Conservation (phyloP, 1,140 invertebrate genomes). For the Leptopilina clavipes region DNA sequence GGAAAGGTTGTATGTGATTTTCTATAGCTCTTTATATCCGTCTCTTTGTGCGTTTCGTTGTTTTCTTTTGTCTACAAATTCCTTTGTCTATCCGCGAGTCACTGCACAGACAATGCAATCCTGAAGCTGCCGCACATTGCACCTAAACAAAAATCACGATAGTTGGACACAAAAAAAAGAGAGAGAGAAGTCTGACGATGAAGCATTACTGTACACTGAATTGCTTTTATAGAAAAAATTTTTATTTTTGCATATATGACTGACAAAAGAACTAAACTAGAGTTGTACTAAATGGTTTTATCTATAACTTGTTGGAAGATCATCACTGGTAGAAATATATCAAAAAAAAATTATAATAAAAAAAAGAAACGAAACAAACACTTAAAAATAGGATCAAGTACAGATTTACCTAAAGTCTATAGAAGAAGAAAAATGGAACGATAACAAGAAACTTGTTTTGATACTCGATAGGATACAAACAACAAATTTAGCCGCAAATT, state of each 20-base stretch:
- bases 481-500: too few species aligned
- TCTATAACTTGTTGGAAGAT: too few species aligned
- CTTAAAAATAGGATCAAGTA: too few species aligned
- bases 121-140: slow-evolving; percentile 26
- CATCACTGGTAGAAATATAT: too few species aligned
- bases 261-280: too few species aligned
- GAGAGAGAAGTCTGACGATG: slow-evolving; percentile 6
- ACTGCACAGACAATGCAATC: slow-evolving; percentile 21
- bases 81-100: slow-evolving; percentile 13
- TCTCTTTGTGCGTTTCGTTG: slow-evolving; percentile 13
- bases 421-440: too few species aligned
- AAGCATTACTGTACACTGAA: background rate
- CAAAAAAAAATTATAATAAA: too few species aligned
- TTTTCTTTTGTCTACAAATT: slow-evolving; percentile 19
- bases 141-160: slow-evolving; percentile 24
- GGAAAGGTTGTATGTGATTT: slow-evolving; percentile 24
- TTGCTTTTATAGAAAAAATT: background rate
- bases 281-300: too few species aligned
- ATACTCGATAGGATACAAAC: too few species aligned
- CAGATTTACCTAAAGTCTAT: too few species aligned
- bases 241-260: background rate
- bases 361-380: too few species aligned
- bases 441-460: too few species aligned
- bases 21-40: slow-evolving; percentile 26
- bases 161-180: background rate